These are phyloP conservation scores for Boulengeromyrus knoepffleri DNA, from an alignment of 2,113 vertebrate species.

Conservation along the genomic window DNA sequence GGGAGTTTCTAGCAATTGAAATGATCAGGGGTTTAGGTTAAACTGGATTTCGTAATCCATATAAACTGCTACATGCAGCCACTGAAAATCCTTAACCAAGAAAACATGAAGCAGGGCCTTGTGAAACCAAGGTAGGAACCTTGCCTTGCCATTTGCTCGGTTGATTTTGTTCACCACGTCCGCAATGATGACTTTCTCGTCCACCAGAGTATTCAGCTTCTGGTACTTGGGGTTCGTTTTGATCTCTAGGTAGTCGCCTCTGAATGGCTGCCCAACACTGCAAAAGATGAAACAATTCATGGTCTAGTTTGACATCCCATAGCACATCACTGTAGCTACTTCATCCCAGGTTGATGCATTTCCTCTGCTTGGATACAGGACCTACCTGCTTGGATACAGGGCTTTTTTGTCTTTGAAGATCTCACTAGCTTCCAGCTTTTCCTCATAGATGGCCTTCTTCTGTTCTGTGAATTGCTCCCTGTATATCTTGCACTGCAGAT, in stretches of 20 bases:
- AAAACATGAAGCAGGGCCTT: neutral
- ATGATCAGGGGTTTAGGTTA: neutral
- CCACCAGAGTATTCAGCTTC: slow-evolving; percentile 80
- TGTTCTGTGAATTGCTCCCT: slow-evolving; percentile 88
- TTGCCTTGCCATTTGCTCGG: slow-evolving; percentile 93
- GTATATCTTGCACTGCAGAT: slow-evolving; percentile 87
- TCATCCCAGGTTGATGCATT: neutral
- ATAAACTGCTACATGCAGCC: neutral
- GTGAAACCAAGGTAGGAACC: neutral
- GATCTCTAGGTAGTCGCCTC: slow-evolving; percentile 95
- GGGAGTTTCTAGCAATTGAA: too few relatives aligned
- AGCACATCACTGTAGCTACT: neutral
- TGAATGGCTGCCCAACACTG: slow-evolving; percentile 92
- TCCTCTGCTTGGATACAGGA: slow-evolving; percentile 29
- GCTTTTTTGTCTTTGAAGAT: slow-evolving; percentile 97
- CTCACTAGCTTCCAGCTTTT: slow-evolving; percentile 94
- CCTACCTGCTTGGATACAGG: slow-evolving; percentile 88
- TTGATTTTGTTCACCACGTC: slow-evolving; percentile 97
- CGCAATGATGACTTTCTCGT: slow-evolving; percentile 91
- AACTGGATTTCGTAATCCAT: neutral
- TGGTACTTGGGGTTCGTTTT: slow-evolving; percentile 93
- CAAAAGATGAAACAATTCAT: slow-evolving; percentile 1
- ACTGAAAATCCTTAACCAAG: neutral
- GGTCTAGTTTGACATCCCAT: neutral
- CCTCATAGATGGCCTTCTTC: slow-evolving; percentile 85